Conservation (phyloP, 2,113 vertebrate genomes). For the Callorhinus ursinus region DNA sequence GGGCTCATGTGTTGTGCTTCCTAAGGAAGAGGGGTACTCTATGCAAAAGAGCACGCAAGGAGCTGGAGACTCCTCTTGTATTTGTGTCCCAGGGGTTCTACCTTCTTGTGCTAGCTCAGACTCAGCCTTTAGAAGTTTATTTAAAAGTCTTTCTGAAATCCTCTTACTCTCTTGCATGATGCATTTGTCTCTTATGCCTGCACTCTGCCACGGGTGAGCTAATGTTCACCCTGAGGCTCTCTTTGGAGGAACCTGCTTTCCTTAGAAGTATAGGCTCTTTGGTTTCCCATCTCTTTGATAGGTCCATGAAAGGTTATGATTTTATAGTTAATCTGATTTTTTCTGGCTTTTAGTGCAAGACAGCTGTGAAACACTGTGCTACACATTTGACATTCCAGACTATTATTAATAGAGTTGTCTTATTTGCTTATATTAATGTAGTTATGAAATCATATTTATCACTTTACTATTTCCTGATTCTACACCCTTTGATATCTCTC, state of each 20-base stretch:
- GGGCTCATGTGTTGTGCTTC: neutral
- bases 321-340: neutral
- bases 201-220: neutral
- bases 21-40: neutral
- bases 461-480: neutral
- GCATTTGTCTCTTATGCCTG: neutral
- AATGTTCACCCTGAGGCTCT: neutral
- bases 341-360: neutral
- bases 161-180: neutral
- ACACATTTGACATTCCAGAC: neutral
- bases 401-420: neutral
- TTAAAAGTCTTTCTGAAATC: neutral
- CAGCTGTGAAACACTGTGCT: neutral
- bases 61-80: accelerated
- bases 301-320: neutral
- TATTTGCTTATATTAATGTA: neutral
- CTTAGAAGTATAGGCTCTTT: neutral
- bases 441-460: neutral
- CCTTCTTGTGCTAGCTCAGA: neutral
- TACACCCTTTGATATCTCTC: neutral
- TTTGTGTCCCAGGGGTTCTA: neutral
- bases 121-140: neutral
- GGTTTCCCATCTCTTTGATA: neutral
- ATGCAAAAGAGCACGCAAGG: neutral
- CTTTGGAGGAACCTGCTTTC: neutral